A percentile compares a stretch with the other conserved stretches of the same genome.
phyloP scores from a whole-genome alignment of 2,113 vertebrate species.

The Nesogale talazaci region DNA sequence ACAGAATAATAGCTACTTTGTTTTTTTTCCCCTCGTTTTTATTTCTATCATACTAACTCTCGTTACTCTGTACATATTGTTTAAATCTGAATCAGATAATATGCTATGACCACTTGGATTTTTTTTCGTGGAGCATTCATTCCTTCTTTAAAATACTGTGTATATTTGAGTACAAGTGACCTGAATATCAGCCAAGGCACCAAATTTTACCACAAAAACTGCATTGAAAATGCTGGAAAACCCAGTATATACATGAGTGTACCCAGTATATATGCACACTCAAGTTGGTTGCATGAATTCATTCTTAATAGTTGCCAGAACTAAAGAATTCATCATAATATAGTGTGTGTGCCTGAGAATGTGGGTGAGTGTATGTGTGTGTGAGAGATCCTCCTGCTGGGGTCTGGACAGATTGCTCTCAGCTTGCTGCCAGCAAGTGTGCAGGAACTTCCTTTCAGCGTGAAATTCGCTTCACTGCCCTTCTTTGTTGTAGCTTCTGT shows the following conservation, averaged over 20 bases:
- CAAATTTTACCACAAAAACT: too few relatives aligned
- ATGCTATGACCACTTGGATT: conserved; percentile 16
- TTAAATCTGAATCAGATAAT: conserved; percentile 25
- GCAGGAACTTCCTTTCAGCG: conserved; percentile 44
- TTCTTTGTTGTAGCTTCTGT: background rate
- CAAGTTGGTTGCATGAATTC: too few relatives aligned
- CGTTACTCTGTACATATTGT: conserved; percentile 44
- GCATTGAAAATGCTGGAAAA: too few relatives aligned
- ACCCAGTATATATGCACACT: too few relatives aligned
- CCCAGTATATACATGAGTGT: too few relatives aligned
- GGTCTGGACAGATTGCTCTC: conserved; percentile 52
- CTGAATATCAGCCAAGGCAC: too few relatives aligned
- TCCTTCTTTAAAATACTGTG: too few relatives aligned
- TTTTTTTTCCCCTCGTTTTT: background rate
- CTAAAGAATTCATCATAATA: background rate
- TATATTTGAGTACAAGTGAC: too few relatives aligned
- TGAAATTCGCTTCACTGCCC: conserved; percentile 24
- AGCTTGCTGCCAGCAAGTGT: conserved; percentile 55
- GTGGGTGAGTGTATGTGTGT: too few relatives aligned
- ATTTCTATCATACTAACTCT: conserved; percentile 40
- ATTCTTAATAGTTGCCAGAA: background rate
- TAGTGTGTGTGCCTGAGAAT: too few relatives aligned
- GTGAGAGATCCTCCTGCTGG: background rate
- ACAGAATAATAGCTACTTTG: background rate
- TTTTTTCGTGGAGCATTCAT: conserved; percentile 35